Evolutionary conservation across 2,888 invertebrate genomes (phyloP).

Genomic region (Ypsolopha sequella): DNA sequence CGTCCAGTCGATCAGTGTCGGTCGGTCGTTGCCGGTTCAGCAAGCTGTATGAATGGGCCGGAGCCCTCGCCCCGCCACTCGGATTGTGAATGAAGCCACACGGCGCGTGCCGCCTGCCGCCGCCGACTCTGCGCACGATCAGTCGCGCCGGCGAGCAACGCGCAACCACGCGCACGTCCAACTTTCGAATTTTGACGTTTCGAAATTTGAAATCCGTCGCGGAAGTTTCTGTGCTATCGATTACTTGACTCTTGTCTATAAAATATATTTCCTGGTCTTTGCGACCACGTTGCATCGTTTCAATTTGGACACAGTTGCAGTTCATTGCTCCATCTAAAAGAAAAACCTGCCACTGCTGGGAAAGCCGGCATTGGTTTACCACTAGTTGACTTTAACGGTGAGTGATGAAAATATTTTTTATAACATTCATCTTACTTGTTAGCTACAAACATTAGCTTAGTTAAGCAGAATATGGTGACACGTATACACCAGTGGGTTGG

Average conservation of each 20-base stretch:
- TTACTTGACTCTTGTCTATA: constrained; percentile 23
- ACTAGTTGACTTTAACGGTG: constrained; percentile 49
- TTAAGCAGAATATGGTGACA: constrained; percentile 32
- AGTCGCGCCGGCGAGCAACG: constrained; percentile 58
- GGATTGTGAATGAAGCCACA: constrained; percentile 65
- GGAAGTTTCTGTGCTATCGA: constrained; percentile 22
- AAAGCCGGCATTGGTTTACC: constrained; percentile 37
- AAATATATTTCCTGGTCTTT: constrained; percentile 9
- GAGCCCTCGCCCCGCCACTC: constrained; percentile 45
- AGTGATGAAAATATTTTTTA: constrained; percentile 44
- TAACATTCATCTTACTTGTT: constrained; percentile 20
- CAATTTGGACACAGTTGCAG: constrained; percentile 6
- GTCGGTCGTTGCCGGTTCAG: constrained; percentile 5
- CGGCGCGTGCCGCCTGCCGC: constrained; percentile 58
- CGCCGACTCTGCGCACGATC: constrained; percentile 29
- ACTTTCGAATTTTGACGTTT: constrained; percentile 40
- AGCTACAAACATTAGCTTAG: constrained; percentile 13
- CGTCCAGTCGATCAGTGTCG: constrained; percentile 17
- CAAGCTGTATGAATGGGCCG: constrained; percentile 47
- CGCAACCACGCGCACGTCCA: constrained; percentile 53
- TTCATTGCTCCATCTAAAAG: constrained; percentile 18
- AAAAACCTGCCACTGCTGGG: constrained; percentile 28
- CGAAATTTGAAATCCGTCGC: constrained; percentile 42
- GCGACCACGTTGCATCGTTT: constrained; percentile 8
- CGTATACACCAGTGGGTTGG: constrained; percentile 56